Evolutionary conservation across 2,888 invertebrate genomes (phyloP).

Genomic region (Drosophila antonietae): DNA sequence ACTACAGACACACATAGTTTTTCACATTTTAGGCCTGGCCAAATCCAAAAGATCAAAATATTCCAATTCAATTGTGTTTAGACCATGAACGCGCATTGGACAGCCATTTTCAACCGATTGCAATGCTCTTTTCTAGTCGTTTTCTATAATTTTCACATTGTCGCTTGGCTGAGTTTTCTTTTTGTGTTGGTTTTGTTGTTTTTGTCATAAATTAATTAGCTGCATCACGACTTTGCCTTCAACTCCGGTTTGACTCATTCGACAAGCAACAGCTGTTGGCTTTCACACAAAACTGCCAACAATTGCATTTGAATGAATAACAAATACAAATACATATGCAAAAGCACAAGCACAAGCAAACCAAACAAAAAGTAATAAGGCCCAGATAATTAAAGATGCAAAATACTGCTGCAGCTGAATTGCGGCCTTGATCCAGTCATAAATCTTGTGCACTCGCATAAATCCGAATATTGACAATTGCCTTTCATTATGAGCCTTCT

Average conservation of each 20-base stretch:
- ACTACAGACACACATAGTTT: no score
- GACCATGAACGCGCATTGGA: background rate
- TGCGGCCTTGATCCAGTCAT: conserved; percentile 36
- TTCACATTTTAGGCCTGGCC: no score
- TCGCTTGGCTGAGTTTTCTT: conserved; percentile 57
- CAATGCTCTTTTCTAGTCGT: background rate
- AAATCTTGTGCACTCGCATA: conserved; percentile 14
- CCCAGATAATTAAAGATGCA: conserved; percentile 36
- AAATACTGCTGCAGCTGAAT: conserved; percentile 16
- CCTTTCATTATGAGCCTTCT: background rate
- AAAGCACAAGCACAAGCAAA: no score
- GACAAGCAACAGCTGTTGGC: conserved; percentile 19
- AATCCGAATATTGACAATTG: conserved; percentile 27
- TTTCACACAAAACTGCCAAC: conserved; percentile 59
- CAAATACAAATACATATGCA: conserved; percentile 1
- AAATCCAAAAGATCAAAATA: background rate
- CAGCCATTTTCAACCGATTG: background rate
- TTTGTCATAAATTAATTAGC: conserved; percentile 73
- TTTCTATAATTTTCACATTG: conserved; percentile 53
- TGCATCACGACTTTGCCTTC: conserved; percentile 66
- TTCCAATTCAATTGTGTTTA: background rate
- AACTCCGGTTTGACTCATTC: conserved; percentile 40
- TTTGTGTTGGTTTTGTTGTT: conserved; percentile 36
- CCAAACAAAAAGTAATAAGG: conserved; percentile 18
- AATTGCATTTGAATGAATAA: conserved; percentile 41